Base-by-base conservation (phyloP, 2,797 vertebrate species). In the Amblyopsis hoosieri region DNA sequence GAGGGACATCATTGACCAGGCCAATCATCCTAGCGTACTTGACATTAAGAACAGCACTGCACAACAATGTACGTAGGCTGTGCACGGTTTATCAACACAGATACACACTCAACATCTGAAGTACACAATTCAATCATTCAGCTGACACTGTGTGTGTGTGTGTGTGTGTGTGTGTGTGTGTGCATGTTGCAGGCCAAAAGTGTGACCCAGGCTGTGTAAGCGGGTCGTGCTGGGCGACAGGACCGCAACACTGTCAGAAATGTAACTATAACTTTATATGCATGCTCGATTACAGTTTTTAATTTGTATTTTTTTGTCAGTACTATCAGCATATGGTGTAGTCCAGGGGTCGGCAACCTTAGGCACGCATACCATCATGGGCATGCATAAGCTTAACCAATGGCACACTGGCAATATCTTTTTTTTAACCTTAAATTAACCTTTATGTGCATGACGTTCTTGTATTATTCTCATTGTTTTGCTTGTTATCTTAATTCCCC, bases 151-250 rank as follows among this genome's bases (percentile, higher is more conserved):
- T n/a, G 48, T 13, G 45, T 17, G 42, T 54, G 0, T 12, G 42
- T n/a, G 45, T 33, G 12, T 31, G n/a, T 19, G 47, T 29, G 42
- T 45, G 45, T 56, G 8, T 31, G n/a, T 59, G 33, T 72, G 42
- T 72, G 63, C 72, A 54, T 67, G 49, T 52, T 81, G 0, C 75
- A 99, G 97, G 96, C 90, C 81, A 85, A 3, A 85, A 73, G 57
- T 98, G 97, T 77, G 92, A 97, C 64, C 66, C 86, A 0, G 58
- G 80, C n/a, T 96, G 95, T 78, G 86, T 89, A 15, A 92, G 94
- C 49, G 91, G 91, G 9, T 91, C 95, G 0, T 99, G 97, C 76
- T 99, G 97, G 97, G 93, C 93, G 0, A 60, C 91, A 0, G 96
- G 95, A 23, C 86, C 87, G 23, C 85, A 93, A 45, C 94, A 97